These are phyloP conservation scores for Enteromius thamalakanensis DNA, from an alignment of 2,797 vertebrate species.

Conservation along the genomic window DNA sequence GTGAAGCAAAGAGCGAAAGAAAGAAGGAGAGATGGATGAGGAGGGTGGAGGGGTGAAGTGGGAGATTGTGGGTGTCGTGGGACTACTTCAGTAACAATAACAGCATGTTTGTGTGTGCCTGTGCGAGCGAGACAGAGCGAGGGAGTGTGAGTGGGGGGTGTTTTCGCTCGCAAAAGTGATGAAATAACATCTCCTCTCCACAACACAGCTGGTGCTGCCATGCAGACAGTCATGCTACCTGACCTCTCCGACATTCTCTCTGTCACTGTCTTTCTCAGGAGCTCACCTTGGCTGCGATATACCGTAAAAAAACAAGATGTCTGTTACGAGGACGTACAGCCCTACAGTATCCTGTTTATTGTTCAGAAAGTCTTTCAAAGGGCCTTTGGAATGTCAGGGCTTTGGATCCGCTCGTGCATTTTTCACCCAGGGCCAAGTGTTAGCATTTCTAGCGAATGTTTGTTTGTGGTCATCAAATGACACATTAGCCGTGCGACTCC, in stretches of 20 bases:
- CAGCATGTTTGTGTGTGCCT: slow-evolving; percentile 72
- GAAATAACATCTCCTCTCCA: slow-evolving; percentile 83
- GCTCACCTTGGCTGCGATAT: slow-evolving; percentile 63
- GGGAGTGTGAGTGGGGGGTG: slow-evolving; percentile 69
- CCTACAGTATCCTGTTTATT: slow-evolving; percentile 25
- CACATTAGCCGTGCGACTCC: neutral
- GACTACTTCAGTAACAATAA: slow-evolving; percentile 85
- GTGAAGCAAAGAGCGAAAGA: slow-evolving; percentile 72
- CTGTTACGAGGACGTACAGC: neutral
- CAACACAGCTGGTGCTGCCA: slow-evolving; percentile 79
- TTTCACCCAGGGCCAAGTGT: slow-evolving; percentile 14
- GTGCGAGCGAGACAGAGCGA: slow-evolving; percentile 55
- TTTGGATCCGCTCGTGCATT: neutral
- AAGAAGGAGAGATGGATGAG: slow-evolving; percentile 71
- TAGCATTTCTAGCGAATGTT: slow-evolving; percentile 25
- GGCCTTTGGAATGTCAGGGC: slow-evolving; percentile 10
- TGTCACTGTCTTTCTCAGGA: slow-evolving; percentile 68
- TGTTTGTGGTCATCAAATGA: slow-evolving; percentile 50
- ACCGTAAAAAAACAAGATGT: slow-evolving; percentile 35
- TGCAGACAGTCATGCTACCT: slow-evolving; percentile 75
- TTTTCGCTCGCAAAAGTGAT: slow-evolving; percentile 82
- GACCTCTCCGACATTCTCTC: slow-evolving; percentile 68
- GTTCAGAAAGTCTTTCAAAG: slow-evolving; percentile 22
- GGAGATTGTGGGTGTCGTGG: slow-evolving; percentile 82
- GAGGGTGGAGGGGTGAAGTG: slow-evolving; percentile 69